A percentile compares a stretch with the other conserved stretches of the same genome.
Evolutionary conservation across 2,113 vertebrate genomes (phyloP).

Genomic region (Noturus placidus): DNA sequence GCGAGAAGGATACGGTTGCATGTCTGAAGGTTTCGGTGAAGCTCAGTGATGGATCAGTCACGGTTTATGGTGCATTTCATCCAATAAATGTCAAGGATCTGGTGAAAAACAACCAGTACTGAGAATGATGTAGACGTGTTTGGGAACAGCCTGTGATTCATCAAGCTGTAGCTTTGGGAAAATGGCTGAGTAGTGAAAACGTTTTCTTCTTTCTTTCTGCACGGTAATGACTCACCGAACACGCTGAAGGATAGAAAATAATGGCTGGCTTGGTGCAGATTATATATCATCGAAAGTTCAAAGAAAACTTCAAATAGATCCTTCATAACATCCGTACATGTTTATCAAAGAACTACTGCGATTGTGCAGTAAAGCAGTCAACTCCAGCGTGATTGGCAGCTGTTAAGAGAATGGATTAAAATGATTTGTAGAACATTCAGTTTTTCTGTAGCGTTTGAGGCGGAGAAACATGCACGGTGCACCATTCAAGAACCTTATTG

Average conservation of each 20-base stretch:
- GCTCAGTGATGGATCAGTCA: conserved; percentile 19
- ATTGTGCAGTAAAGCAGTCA: neutral
- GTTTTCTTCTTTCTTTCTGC: neutral
- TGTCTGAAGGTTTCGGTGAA: neutral
- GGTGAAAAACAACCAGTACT: neutral
- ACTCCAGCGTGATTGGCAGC: neutral
- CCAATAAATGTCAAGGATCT: conserved; percentile 3
- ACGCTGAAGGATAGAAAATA: conserved; percentile 1
- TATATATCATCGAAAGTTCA: too few relatives aligned
- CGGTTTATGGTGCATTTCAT: conserved; percentile 11
- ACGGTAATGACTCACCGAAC: neutral
- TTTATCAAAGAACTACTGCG: neutral
- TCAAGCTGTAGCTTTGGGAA: conserved; percentile 16
- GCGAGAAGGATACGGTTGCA: conserved; percentile 3
- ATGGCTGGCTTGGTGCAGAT: neutral
- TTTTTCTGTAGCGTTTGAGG: neutral
- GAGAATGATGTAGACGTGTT: neutral
- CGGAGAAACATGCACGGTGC: neutral
- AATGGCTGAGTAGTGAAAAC: neutral
- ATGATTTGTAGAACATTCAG: neutral
- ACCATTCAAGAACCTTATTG: neutral
- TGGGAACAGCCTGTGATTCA: conserved; percentile 10
- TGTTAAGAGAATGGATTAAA: neutral
- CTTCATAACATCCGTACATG: neutral
- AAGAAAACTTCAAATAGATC: neutral